Evolutionary conservation across 2,888 invertebrate genomes (phyloP).

Genomic region (Biston stratarius): DNA sequence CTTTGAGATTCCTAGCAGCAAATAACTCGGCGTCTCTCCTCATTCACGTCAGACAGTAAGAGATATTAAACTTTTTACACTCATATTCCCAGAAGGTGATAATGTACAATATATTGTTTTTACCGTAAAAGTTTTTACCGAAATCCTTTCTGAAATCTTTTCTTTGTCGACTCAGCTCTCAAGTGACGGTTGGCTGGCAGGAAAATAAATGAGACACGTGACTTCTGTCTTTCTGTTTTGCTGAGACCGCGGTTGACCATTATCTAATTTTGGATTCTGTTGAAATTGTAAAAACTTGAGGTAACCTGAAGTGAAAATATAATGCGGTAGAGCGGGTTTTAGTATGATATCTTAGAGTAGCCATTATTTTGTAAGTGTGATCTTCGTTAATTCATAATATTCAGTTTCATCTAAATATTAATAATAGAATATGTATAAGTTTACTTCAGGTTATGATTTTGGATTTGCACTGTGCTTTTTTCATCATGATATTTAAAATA

Average conservation of each 20-base stretch:
- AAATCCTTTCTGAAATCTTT: constrained; percentile 28
- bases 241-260: constrained; percentile 14
- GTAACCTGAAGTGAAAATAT: background rate
- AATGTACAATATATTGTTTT: constrained; percentile 26
- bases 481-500: too few relatives aligned
- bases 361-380: too few relatives aligned
- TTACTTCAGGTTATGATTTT: too few relatives aligned
- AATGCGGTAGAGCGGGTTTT: background rate
- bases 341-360: too few relatives aligned
- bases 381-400: too few relatives aligned
- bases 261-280: constrained; percentile 5
- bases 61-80: constrained; percentile 31
- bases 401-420: too few relatives aligned
- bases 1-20: background rate
- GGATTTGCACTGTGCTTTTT: too few relatives aligned
- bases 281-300: background rate
- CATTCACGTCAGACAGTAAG: constrained; percentile 8
- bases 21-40: constrained; percentile 5
- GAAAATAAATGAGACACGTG: constrained; percentile 30
- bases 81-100: constrained; percentile 21
- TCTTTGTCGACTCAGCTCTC: constrained; percentile 12
- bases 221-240: constrained; percentile 23
- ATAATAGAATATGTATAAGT: too few relatives aligned
- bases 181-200: constrained; percentile 21
- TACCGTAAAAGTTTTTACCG: constrained; percentile 16